Evolutionary conservation across 35 echinoderm and acorn worm genomes (phyloP), one percentile per base, ranked within the genome.

Genomic region (Hemicentrotus pulcherrimus): DNA sequence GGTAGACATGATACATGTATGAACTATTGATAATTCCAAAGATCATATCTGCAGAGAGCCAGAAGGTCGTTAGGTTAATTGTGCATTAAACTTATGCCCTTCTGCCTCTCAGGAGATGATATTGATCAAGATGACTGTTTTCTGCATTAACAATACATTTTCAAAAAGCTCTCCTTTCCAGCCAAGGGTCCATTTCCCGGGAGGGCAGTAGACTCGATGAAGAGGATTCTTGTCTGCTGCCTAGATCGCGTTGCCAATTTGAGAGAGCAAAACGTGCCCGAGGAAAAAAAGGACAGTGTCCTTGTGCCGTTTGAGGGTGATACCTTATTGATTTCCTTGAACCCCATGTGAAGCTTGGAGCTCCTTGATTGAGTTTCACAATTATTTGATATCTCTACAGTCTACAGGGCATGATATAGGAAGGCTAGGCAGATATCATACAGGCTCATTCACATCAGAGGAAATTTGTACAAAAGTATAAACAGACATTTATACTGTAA

Each of bases 341-440:
- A 78, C 65, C 65, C 65, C 65, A 28, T n/a, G 65, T 78, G 65
- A 59, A 78, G 65, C 65, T n/a, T 78, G 65, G 65, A n/a, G 65
- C 22, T 78, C 65, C 65, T 78, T 78, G 65, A 78, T 78, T 78
- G 65, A 78, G 19, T 78, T 78, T 78, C 65, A 78, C 19, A 18
- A 78, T 78, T 78, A 78, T 78, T 78, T 78, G 65, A 78, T 78
- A 78, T 78, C 65, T n/a, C 65, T 78, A 5, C 65, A 78, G 65
- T 78, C 65, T 78, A 78, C 65, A 78, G 50, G 1, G 15, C 50
- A 52, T 13, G 48, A 52, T 52, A 52, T 52, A 52, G 16, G 18
- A 78, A 24, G 65, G 19, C 22, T 4, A 78, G 65, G 65, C 65
- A 7, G 65, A n/a, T 78, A 6, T 59, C 52, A 41, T 41, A 41